A percentile compares a stretch with the other conserved stretches of the same genome.
Conservation (phyloP, 2,888 invertebrate species). For the Mesoligia furuncula region DNA sequence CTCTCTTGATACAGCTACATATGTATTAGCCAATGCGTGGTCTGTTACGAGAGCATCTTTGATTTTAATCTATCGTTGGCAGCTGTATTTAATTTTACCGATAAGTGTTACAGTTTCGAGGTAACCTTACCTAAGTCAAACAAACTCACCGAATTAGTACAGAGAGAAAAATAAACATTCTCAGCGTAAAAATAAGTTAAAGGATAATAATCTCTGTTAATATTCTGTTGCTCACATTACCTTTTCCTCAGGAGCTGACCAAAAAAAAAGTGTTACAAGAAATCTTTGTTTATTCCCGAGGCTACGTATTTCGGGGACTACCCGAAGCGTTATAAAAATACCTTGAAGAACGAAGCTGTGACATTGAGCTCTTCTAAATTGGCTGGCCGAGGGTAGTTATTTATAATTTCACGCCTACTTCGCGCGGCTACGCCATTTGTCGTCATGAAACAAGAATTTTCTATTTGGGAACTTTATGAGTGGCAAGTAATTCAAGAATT, state of each 20-base stretch:
- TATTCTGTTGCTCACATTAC: constrained; percentile 21
- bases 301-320: constrained; percentile 56
- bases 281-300: constrained; percentile 41
- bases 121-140: constrained; percentile 46
- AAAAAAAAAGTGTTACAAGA: constrained; percentile 15
- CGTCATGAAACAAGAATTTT: constrained; percentile 81
- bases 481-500: constrained; percentile 66
- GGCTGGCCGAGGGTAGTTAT: constrained; percentile 82
- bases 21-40: constrained; percentile 61
- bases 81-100: constrained; percentile 36
- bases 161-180: constrained; percentile 43
- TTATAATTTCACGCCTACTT: constrained; percentile 85
- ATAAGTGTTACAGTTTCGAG: constrained; percentile 38
- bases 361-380: constrained; percentile 85
- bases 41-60: constrained; percentile 45
- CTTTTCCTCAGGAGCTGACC: not conserved
- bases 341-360: constrained; percentile 75
- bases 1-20: constrained; percentile 64
- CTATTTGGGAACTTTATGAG: constrained; percentile 80
- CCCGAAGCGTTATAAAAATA: constrained; percentile 74
- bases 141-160: constrained; percentile 25
- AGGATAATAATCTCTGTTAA: constrained; percentile 34
- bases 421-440: constrained; percentile 72
- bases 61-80: constrained; percentile 47
- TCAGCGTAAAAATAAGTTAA: constrained; percentile 32